Percentiles rank a stretch among this genome's conserved stretches.
phyloP scores from a whole-genome alignment of 64 coral and sea anemone genomes.

The Montipora cactus region DNA sequence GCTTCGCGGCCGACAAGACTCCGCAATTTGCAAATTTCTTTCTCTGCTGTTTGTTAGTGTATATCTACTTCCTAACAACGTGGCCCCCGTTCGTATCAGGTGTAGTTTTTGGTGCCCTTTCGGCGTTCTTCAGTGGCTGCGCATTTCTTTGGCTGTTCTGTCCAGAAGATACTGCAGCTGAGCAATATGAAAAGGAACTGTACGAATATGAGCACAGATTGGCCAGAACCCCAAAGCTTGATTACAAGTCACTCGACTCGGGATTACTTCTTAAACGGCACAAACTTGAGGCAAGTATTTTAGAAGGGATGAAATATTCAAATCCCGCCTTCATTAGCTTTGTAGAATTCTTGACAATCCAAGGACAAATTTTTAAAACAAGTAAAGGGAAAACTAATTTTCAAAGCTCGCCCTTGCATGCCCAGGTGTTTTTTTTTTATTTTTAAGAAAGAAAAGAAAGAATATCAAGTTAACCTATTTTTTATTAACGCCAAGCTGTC shows the following conservation, averaged over 20 bases:
- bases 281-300: constrained; percentile 76
- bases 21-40: constrained; percentile 70
- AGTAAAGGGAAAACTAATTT: not conserved
- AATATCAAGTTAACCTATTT: no score
- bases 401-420: not conserved
- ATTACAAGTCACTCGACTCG: constrained; percentile 74
- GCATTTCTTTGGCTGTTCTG: constrained; percentile 81
- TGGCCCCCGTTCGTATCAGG: constrained; percentile 81
- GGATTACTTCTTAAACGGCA: constrained; percentile 70
- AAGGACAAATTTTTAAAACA: not conserved
- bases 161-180: constrained; percentile 75
- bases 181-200: constrained; percentile 80
- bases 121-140: constrained; percentile 83
- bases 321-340: no score
- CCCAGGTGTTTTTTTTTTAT: not conserved
- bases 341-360: no score
- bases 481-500: no score
- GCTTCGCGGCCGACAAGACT: constrained; percentile 6
- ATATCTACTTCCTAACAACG: constrained; percentile 71
- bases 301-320: no score
- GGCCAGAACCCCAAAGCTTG: constrained; percentile 11
- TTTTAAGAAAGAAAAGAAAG: no score
- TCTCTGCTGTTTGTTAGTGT: constrained; percentile 66
- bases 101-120: constrained; percentile 66
- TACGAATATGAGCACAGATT: constrained; percentile 72